Evolutionary conservation across 2,113 vertebrate genomes (phyloP).

Genomic region (Psophia crepitans): DNA sequence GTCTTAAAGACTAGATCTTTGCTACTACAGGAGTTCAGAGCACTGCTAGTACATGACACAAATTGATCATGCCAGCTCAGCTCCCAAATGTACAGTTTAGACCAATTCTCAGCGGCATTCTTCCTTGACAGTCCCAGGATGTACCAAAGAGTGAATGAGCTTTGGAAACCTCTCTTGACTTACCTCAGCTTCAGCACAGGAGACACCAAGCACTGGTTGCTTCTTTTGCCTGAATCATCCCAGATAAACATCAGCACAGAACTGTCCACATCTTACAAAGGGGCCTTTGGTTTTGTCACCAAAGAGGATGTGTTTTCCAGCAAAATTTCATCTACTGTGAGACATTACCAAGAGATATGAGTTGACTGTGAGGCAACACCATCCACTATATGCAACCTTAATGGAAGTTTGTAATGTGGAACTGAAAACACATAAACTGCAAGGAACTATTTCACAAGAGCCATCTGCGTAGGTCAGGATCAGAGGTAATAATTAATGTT

Average conservation of each 20-base stretch:
- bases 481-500: background rate
- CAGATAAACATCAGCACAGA: background rate
- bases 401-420: fast-evolving
- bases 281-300: background rate
- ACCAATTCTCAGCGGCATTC: background rate
- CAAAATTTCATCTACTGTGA: background rate
- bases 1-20: background rate
- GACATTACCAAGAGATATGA: fast-evolving
- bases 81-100: background rate
- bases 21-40: background rate
- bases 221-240: background rate
- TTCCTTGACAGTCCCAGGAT: background rate
- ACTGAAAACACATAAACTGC: background rate
- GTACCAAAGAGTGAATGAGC: background rate
- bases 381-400: background rate
- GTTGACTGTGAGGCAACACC: background rate
- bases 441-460: background rate
- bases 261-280: background rate
- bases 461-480: fast-evolving
- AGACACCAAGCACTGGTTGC: background rate
- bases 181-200: background rate
- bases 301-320: background rate
- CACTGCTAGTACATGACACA: background rate
- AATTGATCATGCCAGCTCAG: background rate
- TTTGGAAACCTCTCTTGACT: background rate